phyloP scores from a whole-genome alignment of 2,888 invertebrate genomes.

The Caenorhabditis sinica region DNA sequence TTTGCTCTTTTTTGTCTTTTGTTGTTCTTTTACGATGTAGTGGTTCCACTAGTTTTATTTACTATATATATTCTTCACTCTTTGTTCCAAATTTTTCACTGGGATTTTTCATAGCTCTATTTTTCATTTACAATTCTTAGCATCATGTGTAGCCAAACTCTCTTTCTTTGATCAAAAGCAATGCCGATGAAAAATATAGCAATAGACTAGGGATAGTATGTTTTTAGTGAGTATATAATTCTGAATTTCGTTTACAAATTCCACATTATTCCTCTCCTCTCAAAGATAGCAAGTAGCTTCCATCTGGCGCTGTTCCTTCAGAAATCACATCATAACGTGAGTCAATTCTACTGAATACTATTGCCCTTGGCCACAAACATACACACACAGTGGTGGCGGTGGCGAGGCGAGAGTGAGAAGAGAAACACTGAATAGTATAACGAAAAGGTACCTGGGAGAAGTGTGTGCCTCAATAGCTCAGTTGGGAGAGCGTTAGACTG shows the following conservation, averaged over 20 bases:
- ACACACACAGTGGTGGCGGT: conserved; percentile 9
- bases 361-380: conserved; percentile 15
- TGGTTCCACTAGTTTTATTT: conserved; percentile 36
- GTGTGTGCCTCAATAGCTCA: conserved; percentile 81
- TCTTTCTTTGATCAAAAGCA: conserved; percentile 40
- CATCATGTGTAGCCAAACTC: conserved; percentile 20
- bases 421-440: conserved; percentile 23
- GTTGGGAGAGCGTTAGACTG: conserved; percentile 84
- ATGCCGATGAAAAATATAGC: conserved; percentile 27
- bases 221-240: conserved; percentile 61
- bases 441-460: not conserved
- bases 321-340: conserved; percentile 47
- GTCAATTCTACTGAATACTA: conserved; percentile 15
- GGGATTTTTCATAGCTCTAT: conserved; percentile 7
- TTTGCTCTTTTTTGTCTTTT: conserved; percentile 26
- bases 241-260: conserved; percentile 35
- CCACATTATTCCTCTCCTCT: conserved; percentile 42
- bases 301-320: conserved; percentile 44
- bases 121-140: conserved; percentile 47
- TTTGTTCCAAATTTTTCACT: conserved; percentile 32
- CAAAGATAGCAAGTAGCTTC: conserved; percentile 33
- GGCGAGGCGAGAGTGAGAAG: conserved; percentile 5
- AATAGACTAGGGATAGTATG: conserved; percentile 38
- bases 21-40: conserved; percentile 28
- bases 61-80: conserved; percentile 43